These are phyloP conservation scores for Aurelia sp. DNA, from an alignment of 30 jellyfish, hydroid and myxozoan species.

Conservation along the genomic window DNA sequence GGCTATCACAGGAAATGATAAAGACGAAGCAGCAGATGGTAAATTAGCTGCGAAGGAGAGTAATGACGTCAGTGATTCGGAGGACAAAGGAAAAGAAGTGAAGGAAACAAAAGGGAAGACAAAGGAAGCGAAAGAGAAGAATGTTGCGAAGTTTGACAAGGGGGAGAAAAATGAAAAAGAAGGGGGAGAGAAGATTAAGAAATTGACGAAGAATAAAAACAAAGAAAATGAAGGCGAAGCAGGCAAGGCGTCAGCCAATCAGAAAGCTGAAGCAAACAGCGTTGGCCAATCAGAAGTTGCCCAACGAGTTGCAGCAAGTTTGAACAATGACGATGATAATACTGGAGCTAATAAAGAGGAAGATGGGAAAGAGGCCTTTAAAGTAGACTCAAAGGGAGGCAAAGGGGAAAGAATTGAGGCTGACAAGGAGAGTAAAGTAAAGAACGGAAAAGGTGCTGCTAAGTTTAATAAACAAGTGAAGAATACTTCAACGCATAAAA, in stretches of 20 bases:
- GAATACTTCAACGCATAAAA: not conserved
- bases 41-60: conserved; percentile 9
- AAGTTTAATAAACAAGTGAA: not conserved
- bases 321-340: not conserved
- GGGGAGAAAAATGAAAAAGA: conserved; percentile 5
- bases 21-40: conserved; percentile 17
- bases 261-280: not conserved
- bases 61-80: not conserved
- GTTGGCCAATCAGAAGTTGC: conserved; percentile 12
- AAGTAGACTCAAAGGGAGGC: not conserved
- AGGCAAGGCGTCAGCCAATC: not conserved
- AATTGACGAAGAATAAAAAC: conserved; percentile 1
- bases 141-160: conserved; percentile 2
- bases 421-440: not conserved
- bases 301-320: not conserved
- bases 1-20: not conserved
- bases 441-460: not conserved
- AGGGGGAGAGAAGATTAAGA: not conserved
- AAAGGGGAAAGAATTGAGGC: not conserved
- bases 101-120: conserved; percentile 11
- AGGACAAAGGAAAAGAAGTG: conserved; percentile 22
- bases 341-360: not conserved
- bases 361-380: not conserved
- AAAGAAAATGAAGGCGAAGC: not conserved
- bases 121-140: conserved; percentile 32